Base-by-base conservation (phyloP, 2,113 vertebrate genomes). In the Scytalopus superciliaris region DNA sequence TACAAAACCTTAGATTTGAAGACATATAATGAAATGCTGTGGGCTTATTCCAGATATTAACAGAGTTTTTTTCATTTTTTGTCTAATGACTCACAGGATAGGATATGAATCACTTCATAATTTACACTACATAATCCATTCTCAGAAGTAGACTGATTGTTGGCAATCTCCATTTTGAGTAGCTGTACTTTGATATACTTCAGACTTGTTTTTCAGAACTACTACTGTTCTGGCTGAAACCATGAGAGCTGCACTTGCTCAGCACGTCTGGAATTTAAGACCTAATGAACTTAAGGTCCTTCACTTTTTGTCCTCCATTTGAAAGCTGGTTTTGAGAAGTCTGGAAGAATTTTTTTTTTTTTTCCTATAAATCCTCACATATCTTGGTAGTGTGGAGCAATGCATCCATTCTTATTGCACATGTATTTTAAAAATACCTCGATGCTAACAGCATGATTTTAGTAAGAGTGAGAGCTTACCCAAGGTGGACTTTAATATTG, bases 11-110 rank as follows among this genome's bases (percentile, higher is more conserved):
- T 82, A 37, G 60, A 21, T 62, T 95, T 96, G 50, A 95, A 53
- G 75, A 47, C 31, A 39, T 89, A 86, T 69, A n/a, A 14, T 94
- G 77, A 68, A 87, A 94, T 90, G 78, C 89, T 95, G 84, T 93
- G 93, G 91, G 40, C 45, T 96, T 88, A 73, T 87, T 94, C 79
- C 83, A 13, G 24, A 75, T 96, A 96, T 92, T 96, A 97, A 90
- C 95, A 95, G 83, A 93, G 63, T 89, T 87, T 79, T 97, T 93
- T 53, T 96, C 87, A 53, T 94, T 93, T 85, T 83, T 72, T 83
- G 75, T 75, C 40, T 64, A 78, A 50, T 97, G 97, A 98, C 84
- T 97, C 97, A 97, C 12, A 76, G 94, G 45, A 66, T 80, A 64
- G 88, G 92, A 81, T 90, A 69, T 96, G 92, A 97, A 87, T 97